These are phyloP conservation scores for Drepana falcataria DNA, from an alignment of 2,888 invertebrate species.

Conservation along the genomic window DNA sequence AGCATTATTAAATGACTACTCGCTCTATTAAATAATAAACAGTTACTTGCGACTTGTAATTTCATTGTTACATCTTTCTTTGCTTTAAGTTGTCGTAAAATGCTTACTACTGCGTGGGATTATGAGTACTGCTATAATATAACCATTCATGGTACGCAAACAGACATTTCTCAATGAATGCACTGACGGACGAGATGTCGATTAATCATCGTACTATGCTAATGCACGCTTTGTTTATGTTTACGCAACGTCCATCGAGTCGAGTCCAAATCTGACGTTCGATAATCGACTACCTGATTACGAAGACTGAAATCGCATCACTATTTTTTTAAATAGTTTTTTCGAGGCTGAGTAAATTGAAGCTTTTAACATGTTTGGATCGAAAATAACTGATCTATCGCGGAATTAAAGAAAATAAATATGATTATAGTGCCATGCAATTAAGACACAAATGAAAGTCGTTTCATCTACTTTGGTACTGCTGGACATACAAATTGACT, in stretches of 20 bases:
- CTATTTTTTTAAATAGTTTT: not conserved
- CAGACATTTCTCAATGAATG: conserved; percentile 37
- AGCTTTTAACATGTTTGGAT: too few species aligned
- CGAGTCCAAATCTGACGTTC: conserved; percentile 8
- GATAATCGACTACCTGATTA: conserved; percentile 9
- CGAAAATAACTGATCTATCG: too few species aligned
- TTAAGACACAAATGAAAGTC: too few species aligned
- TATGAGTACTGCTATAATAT: conserved; percentile 28
- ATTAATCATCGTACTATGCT: conserved; percentile 52
- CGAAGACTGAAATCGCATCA: conserved; percentile 5
- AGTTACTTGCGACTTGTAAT: conserved; percentile 20
- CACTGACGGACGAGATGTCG: conserved; percentile 29
- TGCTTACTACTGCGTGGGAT: conserved; percentile 29
- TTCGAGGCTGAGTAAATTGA: not conserved
- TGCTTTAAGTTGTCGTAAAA: conserved; percentile 9
- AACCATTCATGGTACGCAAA: conserved; percentile 37
- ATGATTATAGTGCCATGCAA: too few species aligned
- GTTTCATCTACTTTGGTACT: too few species aligned
- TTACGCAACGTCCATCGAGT: conserved; percentile 46
- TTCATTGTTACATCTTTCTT: conserved; percentile 25
- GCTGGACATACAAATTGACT: too few species aligned
- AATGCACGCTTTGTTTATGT: conserved; percentile 65
- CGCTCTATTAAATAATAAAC: conserved; percentile 15
- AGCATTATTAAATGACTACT: conserved; percentile 10
- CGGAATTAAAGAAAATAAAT: too few species aligned